Evolutionary conservation across 2,888 invertebrate genomes (phyloP).

Genomic region (Eristalis arbustorum): DNA sequence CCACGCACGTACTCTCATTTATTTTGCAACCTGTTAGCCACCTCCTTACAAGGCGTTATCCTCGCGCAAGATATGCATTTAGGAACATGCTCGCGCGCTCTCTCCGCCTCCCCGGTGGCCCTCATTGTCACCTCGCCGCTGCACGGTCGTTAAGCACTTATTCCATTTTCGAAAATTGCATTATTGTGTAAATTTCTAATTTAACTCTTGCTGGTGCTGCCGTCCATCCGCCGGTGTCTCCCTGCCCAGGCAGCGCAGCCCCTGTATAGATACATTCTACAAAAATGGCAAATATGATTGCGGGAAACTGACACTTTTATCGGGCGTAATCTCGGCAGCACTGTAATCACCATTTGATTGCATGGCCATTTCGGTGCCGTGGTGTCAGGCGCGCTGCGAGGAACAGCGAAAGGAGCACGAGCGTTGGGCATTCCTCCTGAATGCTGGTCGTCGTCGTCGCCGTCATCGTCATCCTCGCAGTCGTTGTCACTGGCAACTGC

Average conservation of each 20-base stretch:
- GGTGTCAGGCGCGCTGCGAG: constrained; percentile 13
- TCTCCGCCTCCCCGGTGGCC: constrained; percentile 30
- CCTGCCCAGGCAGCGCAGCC: neutral
- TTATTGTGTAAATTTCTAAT: constrained; percentile 70
- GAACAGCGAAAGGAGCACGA: constrained; percentile 49
- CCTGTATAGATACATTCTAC: constrained; percentile 69
- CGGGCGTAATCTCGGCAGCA: constrained; percentile 63
- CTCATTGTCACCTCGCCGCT: constrained; percentile 66
- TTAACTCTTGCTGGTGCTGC: constrained; percentile 38
- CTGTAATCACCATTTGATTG: constrained; percentile 71
- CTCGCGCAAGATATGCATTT: constrained; percentile 65
- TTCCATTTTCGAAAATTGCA: constrained; percentile 75
- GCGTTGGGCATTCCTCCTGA: constrained; percentile 57
- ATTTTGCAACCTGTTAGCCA: constrained; percentile 54
- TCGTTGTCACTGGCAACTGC: constrained; percentile 36
- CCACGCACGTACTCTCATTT: constrained; percentile 12
- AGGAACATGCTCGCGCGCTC: constrained; percentile 27
- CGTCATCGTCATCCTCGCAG: constrained; percentile 10
- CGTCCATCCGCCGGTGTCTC: neutral
- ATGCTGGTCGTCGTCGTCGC: constrained; percentile 4
- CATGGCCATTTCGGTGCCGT: constrained; percentile 59
- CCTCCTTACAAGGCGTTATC: constrained; percentile 64
- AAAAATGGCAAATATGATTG: constrained; percentile 71
- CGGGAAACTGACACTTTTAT: constrained; percentile 71
- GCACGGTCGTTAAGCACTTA: constrained; percentile 75